Percentiles rank a stretch among this genome's conserved stretches.
These are phyloP conservation scores for Mylabris sibirica DNA, from an alignment of 2,888 invertebrate genomes.

Conservation along the genomic window DNA sequence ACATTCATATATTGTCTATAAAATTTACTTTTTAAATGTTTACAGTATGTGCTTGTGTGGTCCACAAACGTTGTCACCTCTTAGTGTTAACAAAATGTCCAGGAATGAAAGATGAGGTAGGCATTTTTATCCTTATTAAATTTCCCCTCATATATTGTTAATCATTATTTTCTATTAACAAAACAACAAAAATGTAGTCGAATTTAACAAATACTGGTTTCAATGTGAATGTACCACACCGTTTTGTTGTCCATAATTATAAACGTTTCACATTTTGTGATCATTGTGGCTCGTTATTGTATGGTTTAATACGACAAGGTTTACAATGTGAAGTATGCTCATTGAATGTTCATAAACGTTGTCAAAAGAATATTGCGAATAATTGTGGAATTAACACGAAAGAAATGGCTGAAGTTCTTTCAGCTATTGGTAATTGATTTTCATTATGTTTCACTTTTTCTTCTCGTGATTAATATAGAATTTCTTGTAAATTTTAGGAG, in stretches of 20 bases:
- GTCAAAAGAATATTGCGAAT: constrained; percentile 99
- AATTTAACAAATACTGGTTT: constrained; percentile 76
- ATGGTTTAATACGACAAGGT: constrained; percentile 95
- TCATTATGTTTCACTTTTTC: not conserved
- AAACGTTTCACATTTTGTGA: constrained; percentile 99
- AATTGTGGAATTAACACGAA: constrained; percentile 98
- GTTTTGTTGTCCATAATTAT: constrained; percentile 94
- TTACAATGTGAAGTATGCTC: constrained; percentile 95
- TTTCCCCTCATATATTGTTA: not conserved
- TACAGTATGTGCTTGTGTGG: constrained; percentile 97
- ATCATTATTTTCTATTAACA: not conserved
- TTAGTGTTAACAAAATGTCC: constrained; percentile 98
- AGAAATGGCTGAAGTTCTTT: constrained; percentile 92
- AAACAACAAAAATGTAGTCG: constrained; percentile 63
- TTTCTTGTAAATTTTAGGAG: constrained; percentile 44
- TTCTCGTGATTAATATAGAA: not conserved
- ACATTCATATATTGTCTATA: not conserved
- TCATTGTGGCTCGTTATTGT: constrained; percentile 97
- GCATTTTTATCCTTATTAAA: not conserved
- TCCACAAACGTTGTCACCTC: constrained; percentile 98
- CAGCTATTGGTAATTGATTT: constrained; percentile 75
- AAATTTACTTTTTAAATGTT: constrained; percentile 8
- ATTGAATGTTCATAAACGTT: constrained; percentile 98
- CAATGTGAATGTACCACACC: constrained; percentile 98
- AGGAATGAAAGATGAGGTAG: constrained; percentile 90